Evolutionary conservation across 2,113 vertebrate species (phyloP), one percentile per base, ranked within the genome.

Genomic region (Dipodomys spectabilis): DNA sequence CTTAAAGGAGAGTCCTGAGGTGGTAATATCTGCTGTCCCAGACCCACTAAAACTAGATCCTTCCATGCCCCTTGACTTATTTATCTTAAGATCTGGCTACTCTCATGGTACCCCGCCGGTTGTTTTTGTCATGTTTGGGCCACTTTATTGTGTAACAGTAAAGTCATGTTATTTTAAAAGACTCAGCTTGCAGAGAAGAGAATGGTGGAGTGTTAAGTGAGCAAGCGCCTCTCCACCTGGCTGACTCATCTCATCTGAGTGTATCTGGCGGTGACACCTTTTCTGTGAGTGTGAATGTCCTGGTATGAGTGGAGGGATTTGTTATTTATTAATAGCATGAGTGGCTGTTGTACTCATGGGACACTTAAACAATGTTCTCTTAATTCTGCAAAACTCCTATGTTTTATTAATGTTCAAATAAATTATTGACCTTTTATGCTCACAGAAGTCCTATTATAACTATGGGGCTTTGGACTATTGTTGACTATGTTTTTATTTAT

Each of bases 131-230:
- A 86, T 27, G 60, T 44, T 39, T 27, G 64, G 78, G 65, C 57
- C n/a, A 79, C 91, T 87, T 94, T 68, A 71, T 85, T 72, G 68
- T 35, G 77, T 13, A 79, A 72, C 6, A 74, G 75, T 93, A 82
- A 92, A 79, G 45, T 28, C 2, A 71, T 95, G 92, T 95, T 94
- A 97, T 97, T 97, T 96, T 92, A 96, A 96, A 96, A 97, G 94
- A 94, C 94, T 95, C 11, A 97, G 95, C 97, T 98, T 96, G 81
- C 86, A 87, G 94, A 90, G 92, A 97, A 97, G 96, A 91, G 86
- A 94, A 93, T 82, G 95, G 91, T 72, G 49, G 82, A 91, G 93
- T 87, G 92, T 96, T 23, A 90, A 90, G 89, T 86, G 88, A 4
- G 60, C 6, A 68, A 15, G 91, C 80, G 93, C 92, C 84, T 75